Conservation (phyloP, 2,113 vertebrate species). For the Oreochromis tanganicae region DNA sequence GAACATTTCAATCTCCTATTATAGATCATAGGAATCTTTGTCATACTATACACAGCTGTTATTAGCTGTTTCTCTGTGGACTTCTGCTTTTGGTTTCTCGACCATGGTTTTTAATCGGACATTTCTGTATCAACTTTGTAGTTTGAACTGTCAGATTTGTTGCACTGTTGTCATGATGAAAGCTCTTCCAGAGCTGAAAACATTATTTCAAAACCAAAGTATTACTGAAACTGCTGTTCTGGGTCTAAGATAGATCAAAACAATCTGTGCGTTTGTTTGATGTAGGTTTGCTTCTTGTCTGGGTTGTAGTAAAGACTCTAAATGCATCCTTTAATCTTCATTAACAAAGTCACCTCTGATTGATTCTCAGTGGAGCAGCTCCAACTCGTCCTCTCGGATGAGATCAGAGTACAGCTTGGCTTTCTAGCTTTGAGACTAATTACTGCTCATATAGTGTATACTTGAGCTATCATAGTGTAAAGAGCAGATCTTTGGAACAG, state of each 20-base stretch:
- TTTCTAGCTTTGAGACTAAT: not conserved
- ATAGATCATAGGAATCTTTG: not conserved
- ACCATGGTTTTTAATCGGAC: not conserved
- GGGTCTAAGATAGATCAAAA: not conserved
- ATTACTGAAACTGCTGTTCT: not conserved
- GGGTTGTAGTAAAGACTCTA: not conserved
- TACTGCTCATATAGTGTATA: not conserved
- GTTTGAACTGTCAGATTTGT: not conserved
- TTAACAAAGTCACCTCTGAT: slow-evolving; percentile 45
- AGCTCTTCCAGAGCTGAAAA: not conserved
- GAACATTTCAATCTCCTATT: not conserved
- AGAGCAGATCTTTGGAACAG: not conserved
- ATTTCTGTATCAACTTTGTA: not conserved
- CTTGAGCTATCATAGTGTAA: not conserved
- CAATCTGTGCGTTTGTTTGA: not conserved
- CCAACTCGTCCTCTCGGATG: not conserved
- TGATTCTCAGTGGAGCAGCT: slow-evolving; percentile 8
- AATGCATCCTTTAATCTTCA: not conserved
- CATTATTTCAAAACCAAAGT: not conserved
- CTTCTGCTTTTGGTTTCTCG: not conserved
- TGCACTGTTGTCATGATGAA: not conserved
- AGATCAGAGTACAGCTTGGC: not conserved
- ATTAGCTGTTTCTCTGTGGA: not conserved
- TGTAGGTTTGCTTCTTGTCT: not conserved
- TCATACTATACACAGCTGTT: not conserved